Percentiles rank a stretch among this genome's conserved stretches.
These are phyloP conservation scores for Rhynchotus rufescens DNA, from an alignment of 2,797 vertebrate species.

Conservation along the genomic window DNA sequence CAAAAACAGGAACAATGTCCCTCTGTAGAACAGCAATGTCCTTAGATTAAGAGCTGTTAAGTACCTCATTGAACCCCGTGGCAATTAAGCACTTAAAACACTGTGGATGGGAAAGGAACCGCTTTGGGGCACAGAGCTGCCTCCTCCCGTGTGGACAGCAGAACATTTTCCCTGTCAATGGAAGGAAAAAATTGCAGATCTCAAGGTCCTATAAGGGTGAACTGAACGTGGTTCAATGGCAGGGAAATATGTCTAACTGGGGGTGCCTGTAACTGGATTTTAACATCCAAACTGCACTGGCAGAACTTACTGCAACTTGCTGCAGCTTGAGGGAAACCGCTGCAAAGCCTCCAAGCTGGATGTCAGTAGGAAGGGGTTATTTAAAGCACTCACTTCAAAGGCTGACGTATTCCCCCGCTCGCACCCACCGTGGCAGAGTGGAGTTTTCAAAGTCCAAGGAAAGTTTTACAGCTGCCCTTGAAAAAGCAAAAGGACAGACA, in stretches of 20 bases:
- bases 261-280: background rate
- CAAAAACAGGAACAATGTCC: background rate
- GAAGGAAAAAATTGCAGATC: background rate
- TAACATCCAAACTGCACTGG: background rate
- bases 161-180: background rate
- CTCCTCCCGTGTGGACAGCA: background rate
- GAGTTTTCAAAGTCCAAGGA: slow-evolving; percentile 55
- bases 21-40: background rate
- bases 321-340: background rate
- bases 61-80: background rate
- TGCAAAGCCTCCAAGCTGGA: background rate
- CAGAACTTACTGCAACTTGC: background rate
- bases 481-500: slow-evolving; percentile 23
- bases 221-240: background rate
- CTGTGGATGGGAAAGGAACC: background rate
- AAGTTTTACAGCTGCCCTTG: slow-evolving; percentile 58
- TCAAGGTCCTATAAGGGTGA: background rate
- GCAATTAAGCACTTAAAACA: background rate
- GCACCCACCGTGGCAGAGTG: background rate
- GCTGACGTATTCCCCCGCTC: background rate
- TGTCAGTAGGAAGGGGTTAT: background rate
- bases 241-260: background rate
- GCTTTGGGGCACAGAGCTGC: background rate
- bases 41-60: background rate
- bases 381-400: slow-evolving; percentile 54